These are phyloP conservation scores for Arvicanthis niloticus DNA, from an alignment of 2,113 vertebrate species.

Conservation along the genomic window DNA sequence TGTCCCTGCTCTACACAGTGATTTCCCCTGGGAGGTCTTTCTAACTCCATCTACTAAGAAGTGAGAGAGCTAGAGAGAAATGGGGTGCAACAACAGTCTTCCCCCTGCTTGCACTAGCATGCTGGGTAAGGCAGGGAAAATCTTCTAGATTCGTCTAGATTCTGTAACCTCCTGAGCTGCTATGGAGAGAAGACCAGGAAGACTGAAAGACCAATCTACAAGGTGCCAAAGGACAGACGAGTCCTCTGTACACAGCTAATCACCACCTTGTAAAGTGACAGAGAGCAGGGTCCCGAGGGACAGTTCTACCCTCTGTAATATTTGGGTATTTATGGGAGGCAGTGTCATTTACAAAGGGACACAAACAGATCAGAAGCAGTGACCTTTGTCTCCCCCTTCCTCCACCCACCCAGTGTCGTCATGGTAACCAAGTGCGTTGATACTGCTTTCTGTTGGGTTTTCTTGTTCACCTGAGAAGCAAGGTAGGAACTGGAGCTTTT, in stretches of 20 bases:
- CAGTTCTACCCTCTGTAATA: neutral
- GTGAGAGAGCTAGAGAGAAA: too few species aligned
- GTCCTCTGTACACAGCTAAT: constrained; percentile 73
- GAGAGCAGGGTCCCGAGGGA: constrained; percentile 61
- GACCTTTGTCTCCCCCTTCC: constrained; percentile 65
- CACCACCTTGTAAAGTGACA: constrained; percentile 62
- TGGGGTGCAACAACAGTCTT: too few species aligned
- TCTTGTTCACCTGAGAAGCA: neutral
- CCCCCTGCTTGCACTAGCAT: neutral
- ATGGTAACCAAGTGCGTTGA: neutral
- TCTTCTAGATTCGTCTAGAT: neutral
- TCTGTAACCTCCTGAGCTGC: neutral
- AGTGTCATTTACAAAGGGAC: constrained; percentile 77
- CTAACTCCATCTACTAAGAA: neutral
- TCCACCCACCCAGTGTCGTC: neutral
- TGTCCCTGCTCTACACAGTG: neutral
- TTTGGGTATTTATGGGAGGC: constrained; percentile 61
- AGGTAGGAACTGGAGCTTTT: neutral
- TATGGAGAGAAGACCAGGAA: too few species aligned
- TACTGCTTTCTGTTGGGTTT: neutral
- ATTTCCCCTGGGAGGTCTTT: neutral
- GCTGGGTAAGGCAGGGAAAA: neutral
- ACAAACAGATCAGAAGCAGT: constrained; percentile 80
- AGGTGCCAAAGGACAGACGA: neutral
- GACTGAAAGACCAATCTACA: neutral